Base-by-base conservation (phyloP, 2,888 invertebrate genomes). In the Pristionchus maxplancki region DNA sequence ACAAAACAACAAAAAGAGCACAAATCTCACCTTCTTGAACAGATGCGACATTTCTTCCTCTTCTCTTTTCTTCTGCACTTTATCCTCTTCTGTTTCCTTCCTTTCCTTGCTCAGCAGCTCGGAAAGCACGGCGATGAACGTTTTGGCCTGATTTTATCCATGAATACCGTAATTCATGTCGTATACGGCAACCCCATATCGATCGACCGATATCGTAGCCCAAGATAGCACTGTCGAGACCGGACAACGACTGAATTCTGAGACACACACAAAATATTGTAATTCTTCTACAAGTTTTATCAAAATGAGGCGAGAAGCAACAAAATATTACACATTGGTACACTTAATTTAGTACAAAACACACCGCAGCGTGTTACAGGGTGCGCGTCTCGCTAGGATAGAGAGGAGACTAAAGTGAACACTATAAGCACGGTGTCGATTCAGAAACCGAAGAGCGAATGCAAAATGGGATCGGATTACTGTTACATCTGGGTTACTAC, bases 341-440 rank as follows among this genome's bases (percentile, higher is more conserved):
- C 44, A 44, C 78, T 78, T 78, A 78, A 44, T 78, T 78, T 78
- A 78, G 78, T 78, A 78, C 78, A 78, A 78, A 48, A n/a, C 78
- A 78, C 44, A 28, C 9, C 20, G 17, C 4, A 71, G 78, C 24
- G 44, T 78, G 78, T 44, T 78, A 78, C 44, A 28, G 64, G 20
- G 67, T 17, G 20, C 37, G 37, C 6, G 28, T 11, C 8, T 71
- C 20, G 71, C 71, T 71, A 71, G 71, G 17, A 44, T 78, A 20
- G 20, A 9, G 34, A 13, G 78, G 40, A 28, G 28, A 28, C 24
- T 48, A n/a, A 78, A 78, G 31, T 20, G 28, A 28, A 71, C 1
- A 40, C 37, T 24, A 40, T 44, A 15, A 15, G 44, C n/a, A 78
- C 44, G 40, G 78, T 44, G 48, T 44, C 44, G 78, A 44, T 44